phyloP scores from a whole-genome alignment of 2,113 vertebrate genomes.

The Pan troglodytes region DNA sequence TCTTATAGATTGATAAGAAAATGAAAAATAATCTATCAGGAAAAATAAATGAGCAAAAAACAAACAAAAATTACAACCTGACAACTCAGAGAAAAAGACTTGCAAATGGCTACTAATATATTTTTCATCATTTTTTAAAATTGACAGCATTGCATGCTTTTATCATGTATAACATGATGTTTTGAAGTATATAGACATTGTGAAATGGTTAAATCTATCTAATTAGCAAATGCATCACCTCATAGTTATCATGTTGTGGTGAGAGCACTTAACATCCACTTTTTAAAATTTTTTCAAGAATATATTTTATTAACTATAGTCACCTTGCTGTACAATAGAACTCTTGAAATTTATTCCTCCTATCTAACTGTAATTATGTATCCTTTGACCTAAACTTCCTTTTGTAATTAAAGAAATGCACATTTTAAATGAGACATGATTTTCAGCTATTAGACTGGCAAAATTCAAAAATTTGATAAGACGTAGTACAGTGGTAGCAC shows the following conservation, averaged over 20 bases:
- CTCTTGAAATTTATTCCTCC: background rate
- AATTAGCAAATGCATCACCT: background rate
- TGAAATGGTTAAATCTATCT: background rate
- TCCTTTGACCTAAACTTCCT: background rate
- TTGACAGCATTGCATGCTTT: background rate
- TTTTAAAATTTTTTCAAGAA: background rate
- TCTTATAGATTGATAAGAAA: background rate
- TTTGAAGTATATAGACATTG: background rate
- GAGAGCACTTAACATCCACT: background rate
- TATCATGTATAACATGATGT: background rate
- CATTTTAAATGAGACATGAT: background rate
- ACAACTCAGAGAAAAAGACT: background rate
- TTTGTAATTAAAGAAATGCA: background rate
- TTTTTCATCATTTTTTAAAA: background rate
- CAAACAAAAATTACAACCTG: background rate
- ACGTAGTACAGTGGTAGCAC: rapidly evolving
- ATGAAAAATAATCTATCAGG: background rate
- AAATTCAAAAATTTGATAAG: background rate
- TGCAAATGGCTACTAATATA: background rate
- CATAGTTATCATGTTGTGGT: background rate
- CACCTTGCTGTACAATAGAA: background rate
- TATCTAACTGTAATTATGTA: background rate
- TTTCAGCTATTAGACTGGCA: background rate
- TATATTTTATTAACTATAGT: background rate
- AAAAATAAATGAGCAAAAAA: background rate